These are phyloP conservation scores for Trematomus loennbergii DNA, from an alignment of 2,113 vertebrate species.

Conservation along the genomic window DNA sequence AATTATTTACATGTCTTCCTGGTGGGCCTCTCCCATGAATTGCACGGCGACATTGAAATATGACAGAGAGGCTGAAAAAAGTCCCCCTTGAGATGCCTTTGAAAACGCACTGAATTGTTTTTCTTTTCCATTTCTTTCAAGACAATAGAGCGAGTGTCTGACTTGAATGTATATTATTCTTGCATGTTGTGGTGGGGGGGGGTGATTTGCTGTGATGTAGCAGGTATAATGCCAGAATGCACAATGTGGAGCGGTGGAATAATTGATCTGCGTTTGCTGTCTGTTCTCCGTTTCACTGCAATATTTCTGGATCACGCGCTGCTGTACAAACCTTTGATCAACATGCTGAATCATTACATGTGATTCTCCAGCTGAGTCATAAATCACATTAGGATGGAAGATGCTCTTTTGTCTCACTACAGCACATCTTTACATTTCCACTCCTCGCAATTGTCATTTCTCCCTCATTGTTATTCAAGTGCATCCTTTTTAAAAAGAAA, in stretches of 20 bases:
- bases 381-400: slow-evolving; percentile 67
- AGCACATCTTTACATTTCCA: slow-evolving; percentile 47
- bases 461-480: slow-evolving; percentile 70
- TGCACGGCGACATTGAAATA: slow-evolving; percentile 87
- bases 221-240: slow-evolving; percentile 54
- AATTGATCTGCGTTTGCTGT: slow-evolving; percentile 75
- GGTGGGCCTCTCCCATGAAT: slow-evolving; percentile 87
- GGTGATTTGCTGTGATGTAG: slow-evolving; percentile 47
- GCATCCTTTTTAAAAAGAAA: slow-evolving; percentile 57
- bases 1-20: slow-evolving; percentile 92
- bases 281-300: slow-evolving; percentile 60
- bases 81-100: slow-evolving; percentile 24
- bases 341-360: slow-evolving; percentile 77
- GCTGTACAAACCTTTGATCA: slow-evolving; percentile 72
- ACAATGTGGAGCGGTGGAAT: slow-evolving; percentile 56
- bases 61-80: slow-evolving; percentile 75
- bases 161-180: slow-evolving; percentile 40
- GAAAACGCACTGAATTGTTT: slow-evolving; percentile 32
- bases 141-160: slow-evolving; percentile 30
- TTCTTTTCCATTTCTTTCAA: slow-evolving; percentile 40
- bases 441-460: slow-evolving; percentile 39
- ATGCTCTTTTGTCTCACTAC: slow-evolving; percentile 22
- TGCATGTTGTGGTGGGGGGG: slow-evolving; percentile 18
- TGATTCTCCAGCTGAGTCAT: slow-evolving; percentile 69
- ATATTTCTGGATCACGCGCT: slow-evolving; percentile 66